Evolutionary conservation across 2,797 vertebrate genomes (phyloP).

Genomic region (Brachymystax lenok): DNA sequence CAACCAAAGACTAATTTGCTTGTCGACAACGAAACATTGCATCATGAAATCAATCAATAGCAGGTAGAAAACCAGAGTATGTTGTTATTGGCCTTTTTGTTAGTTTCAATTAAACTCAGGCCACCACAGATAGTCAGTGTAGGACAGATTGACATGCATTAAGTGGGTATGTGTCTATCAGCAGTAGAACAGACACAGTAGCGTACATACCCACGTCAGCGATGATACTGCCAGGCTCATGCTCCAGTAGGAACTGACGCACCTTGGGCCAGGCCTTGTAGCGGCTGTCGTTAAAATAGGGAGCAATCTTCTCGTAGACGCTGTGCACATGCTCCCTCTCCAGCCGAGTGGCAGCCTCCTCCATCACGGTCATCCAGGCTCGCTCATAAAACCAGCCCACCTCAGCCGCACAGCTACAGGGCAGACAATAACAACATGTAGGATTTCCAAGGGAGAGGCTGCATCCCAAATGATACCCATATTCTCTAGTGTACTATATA

Average conservation of each 20-base stretch:
- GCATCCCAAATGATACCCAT: background rate
- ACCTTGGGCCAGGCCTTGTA: constrained; percentile 84
- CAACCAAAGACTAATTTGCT: background rate
- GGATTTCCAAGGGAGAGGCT: background rate
- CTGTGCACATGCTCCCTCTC: constrained; percentile 78
- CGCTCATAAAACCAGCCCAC: constrained; percentile 57
- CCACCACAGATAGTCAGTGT: too few relatives aligned
- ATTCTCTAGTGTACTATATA: background rate
- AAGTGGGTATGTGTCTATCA: background rate
- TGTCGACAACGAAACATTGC: background rate
- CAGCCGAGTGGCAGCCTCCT: constrained; percentile 79
- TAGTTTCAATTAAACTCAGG: too few relatives aligned
- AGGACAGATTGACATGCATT: background rate
- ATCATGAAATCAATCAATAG: background rate
- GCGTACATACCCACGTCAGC: constrained; percentile 72
- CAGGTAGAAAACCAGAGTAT: background rate
- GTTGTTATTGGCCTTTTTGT: too few relatives aligned
- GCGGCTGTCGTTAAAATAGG: constrained; percentile 78
- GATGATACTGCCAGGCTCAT: constrained; percentile 77
- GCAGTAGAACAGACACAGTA: background rate
- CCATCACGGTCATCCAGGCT: constrained; percentile 67
- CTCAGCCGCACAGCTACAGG: constrained; percentile 54
- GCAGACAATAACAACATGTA: constrained; percentile 25
- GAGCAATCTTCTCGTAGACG: constrained; percentile 81
- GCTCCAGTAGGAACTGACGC: constrained; percentile 80